These are phyloP conservation scores for Nephotettix cincticeps DNA, from an alignment of 1,140 invertebrate species.

Conservation along the genomic window DNA sequence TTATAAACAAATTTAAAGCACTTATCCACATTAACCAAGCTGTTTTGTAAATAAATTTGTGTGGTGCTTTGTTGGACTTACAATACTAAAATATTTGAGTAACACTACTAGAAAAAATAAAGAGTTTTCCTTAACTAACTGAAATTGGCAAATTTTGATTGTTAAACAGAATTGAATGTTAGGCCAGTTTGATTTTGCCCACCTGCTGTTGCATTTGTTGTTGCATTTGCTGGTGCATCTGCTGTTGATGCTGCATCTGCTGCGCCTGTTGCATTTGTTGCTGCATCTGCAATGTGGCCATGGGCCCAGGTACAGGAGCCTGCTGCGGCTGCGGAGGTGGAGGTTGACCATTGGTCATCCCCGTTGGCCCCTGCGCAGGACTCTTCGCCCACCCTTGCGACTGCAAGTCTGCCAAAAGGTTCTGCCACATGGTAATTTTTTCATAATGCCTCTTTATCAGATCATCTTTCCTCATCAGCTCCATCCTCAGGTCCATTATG, in stretches of 20 bases:
- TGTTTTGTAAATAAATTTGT: no score
- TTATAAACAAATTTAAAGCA: no score
- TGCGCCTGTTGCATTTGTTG: constrained; percentile 37
- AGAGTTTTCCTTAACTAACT: no score
- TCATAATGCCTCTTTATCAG: constrained; percentile 87
- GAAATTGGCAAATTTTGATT: no score
- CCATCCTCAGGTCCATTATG: constrained; percentile 78
- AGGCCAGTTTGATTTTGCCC: no score
- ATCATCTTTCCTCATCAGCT: constrained; percentile 83
- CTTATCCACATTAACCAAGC: no score
- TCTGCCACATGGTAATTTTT: constrained; percentile 87
- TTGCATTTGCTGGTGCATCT: constrained; percentile 49
- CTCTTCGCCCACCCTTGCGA: constrained; percentile 51
- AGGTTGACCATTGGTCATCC: constrained; percentile 10
- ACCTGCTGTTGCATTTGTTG: constrained; percentile 51
- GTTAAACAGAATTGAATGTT: no score
- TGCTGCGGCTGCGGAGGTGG: not conserved
- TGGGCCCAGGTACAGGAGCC: not conserved
- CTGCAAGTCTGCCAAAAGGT: constrained; percentile 69
- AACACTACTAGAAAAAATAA: no score
- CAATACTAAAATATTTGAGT: no score
- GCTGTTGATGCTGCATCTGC: constrained; percentile 43
- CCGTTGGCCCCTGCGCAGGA: constrained; percentile 28
- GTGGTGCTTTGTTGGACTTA: no score
- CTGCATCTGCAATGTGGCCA: constrained; percentile 30